phyloP scores from a whole-genome alignment of 2,888 invertebrate genomes.

The Litoditis marina region DNA sequence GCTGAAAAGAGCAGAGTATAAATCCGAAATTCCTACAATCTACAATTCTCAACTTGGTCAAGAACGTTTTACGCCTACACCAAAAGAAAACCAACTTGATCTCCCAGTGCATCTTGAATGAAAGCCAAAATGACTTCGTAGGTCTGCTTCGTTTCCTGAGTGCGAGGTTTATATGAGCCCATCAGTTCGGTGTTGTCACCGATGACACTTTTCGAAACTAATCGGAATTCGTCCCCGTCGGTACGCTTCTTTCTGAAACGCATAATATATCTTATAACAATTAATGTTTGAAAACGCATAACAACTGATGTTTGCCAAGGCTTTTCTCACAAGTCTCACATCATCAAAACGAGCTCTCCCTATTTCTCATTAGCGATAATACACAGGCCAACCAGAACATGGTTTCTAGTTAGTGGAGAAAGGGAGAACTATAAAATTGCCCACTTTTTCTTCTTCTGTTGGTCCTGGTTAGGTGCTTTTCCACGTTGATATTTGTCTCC shows the following conservation, averaged over 20 bases:
- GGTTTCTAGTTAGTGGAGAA: too few species aligned
- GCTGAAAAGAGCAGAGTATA: slow-evolving; percentile 66
- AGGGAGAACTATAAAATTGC: slow-evolving; percentile 60
- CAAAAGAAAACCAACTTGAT: slow-evolving; percentile 67
- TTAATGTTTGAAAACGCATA: too few species aligned
- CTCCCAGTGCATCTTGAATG: slow-evolving; percentile 93
- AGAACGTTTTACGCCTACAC: slow-evolving; percentile 2
- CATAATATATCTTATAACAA: too few species aligned
- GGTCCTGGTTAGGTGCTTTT: slow-evolving; percentile 84
- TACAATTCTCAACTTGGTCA: too few species aligned
- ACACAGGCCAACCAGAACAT: too few species aligned
- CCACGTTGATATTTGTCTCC: slow-evolving; percentile 90
- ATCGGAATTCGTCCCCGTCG: slow-evolving; percentile 26
- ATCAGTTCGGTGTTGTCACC: slow-evolving; percentile 76
- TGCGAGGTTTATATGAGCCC: slow-evolving; percentile 88
- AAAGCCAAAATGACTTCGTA: slow-evolving; percentile 92
- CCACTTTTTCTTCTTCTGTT: slow-evolving; percentile 78
- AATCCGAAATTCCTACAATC: too few species aligned
- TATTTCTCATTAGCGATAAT: too few species aligned
- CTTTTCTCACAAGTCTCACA: too few species aligned
- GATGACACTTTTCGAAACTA: slow-evolving; percentile 18
- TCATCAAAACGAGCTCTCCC: too few species aligned
- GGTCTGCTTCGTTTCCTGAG: slow-evolving; percentile 93
- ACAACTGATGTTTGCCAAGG: too few species aligned
- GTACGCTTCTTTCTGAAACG: slow-evolving; percentile 36